Conservation (phyloP, 2,797 vertebrate species). For the Pristis pectinata region DNA sequence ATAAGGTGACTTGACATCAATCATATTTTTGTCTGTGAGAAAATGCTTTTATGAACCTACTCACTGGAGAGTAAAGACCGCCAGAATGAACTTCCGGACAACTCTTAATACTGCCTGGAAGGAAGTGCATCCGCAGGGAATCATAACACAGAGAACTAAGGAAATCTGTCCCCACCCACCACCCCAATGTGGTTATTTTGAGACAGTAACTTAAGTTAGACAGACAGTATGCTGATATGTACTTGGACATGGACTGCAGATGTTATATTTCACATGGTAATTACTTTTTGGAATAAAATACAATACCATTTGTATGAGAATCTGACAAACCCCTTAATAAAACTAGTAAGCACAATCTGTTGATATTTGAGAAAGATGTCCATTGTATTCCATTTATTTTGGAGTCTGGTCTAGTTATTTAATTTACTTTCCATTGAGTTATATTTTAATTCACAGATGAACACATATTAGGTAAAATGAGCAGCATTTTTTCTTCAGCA, state of each 20-base stretch:
- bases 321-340: not conserved
- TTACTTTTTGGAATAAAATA: not conserved
- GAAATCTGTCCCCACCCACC: not conserved
- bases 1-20: not conserved
- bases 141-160: not conserved
- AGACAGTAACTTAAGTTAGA: not conserved
- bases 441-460: not conserved
- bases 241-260: not conserved
- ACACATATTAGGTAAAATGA: not conserved
- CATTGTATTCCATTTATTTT: not conserved
- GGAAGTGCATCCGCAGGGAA: not conserved
- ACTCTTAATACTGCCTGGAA: not conserved
- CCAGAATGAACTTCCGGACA: not conserved
- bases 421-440: not conserved
- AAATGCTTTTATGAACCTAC: not conserved
- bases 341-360: not conserved
- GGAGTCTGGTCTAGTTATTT: not conserved
- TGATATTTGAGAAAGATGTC: not conserved
- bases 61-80: not conserved
- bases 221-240: not conserved
- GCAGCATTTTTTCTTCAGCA: not conserved
- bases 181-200: not conserved
- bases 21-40: constrained; percentile 27
- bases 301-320: no score
- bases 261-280: not conserved